phyloP scores from a whole-genome alignment of 1,140 invertebrate genomes.

The Nephotettix cincticeps region DNA sequence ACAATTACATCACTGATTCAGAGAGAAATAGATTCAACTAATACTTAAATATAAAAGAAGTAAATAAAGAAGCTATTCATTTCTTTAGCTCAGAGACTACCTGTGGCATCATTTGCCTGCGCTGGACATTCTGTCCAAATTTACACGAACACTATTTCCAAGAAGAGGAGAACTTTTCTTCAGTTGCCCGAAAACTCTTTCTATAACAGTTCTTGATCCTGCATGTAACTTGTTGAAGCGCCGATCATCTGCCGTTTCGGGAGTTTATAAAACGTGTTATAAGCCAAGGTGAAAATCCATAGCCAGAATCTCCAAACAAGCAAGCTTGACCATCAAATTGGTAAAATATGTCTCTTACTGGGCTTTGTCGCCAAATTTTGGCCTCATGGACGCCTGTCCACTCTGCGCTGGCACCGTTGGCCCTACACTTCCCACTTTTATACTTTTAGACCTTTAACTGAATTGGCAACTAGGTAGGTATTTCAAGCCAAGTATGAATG shows the following conservation, averaged over 20 bases:
- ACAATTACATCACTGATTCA: too few relatives aligned
- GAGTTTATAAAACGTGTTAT: neutral
- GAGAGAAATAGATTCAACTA: too few relatives aligned
- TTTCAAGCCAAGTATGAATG: too few relatives aligned
- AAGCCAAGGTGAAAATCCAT: constrained; percentile 7
- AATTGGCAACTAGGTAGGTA: too few relatives aligned
- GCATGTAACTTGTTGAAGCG: neutral
- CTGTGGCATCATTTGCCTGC: too few relatives aligned
- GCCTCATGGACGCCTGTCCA: constrained; percentile 17
- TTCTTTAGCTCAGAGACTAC: too few relatives aligned
- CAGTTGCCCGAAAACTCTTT: neutral
- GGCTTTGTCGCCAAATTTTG: neutral
- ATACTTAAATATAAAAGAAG: too few relatives aligned
- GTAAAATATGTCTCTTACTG: neutral
- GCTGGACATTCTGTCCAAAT: too few relatives aligned
- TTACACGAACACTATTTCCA: neutral
- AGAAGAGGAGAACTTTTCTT: neutral
- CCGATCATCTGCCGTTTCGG: neutral
- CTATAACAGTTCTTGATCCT: neutral
- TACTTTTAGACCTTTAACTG: constrained; percentile 1
- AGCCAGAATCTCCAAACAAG: neutral
- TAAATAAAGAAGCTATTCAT: too few relatives aligned
- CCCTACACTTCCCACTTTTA: neutral
- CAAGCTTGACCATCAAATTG: neutral
- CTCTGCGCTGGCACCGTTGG: neutral